Base-by-base conservation (phyloP, 2,113 vertebrate genomes). In the Gambusia holbrooki region DNA sequence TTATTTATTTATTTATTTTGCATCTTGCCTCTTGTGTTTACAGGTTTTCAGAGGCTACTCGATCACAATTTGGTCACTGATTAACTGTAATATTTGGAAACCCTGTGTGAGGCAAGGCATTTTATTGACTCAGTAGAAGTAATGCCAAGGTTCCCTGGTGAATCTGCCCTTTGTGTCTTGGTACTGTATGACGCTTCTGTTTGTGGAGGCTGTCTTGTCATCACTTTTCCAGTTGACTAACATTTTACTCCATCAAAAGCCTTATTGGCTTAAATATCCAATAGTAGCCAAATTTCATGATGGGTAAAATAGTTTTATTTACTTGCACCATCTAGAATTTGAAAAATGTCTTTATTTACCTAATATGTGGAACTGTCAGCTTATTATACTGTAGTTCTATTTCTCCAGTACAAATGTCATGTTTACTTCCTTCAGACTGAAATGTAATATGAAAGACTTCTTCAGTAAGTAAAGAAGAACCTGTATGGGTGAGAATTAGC, bases 401-500 rank as follows among this genome's bases (percentile, higher is more conserved):
- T 48, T 48, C 15, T 19, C 14, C 45, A 48, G 45, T 48, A 48
- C 15, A 17, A 1, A 42, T 51, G 5, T 17, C 48, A 51, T 51
- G 48, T 51, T 51, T 51, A 5, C 1, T 6, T 51, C 19, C 48
- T 51, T 17, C 19, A 51, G 5, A 51, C 48, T 13, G 40, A 42
- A 4, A 12, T 42, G 11, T 13, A 42, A 42, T 42, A 42, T 42
- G 11, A 42, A 42, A 42, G 13, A 42, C 13, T 14, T 42, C 40
- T 42, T 12, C 13, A 42, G 40, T 69, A 76, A 58, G 69, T 81
- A 35, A 71, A n/a, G 63, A 51, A 28, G 40, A 65, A 62, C 11
- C 66, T 30, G 70, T 48, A 25, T 77, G 66, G 70, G 45, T 67
- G 15, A 9, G 62, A 74, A 78, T 82, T 63, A 33, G 33, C 70